phyloP scores from a whole-genome alignment of 2,797 vertebrate species.

The Phrynocephalus vlangalii region DNA sequence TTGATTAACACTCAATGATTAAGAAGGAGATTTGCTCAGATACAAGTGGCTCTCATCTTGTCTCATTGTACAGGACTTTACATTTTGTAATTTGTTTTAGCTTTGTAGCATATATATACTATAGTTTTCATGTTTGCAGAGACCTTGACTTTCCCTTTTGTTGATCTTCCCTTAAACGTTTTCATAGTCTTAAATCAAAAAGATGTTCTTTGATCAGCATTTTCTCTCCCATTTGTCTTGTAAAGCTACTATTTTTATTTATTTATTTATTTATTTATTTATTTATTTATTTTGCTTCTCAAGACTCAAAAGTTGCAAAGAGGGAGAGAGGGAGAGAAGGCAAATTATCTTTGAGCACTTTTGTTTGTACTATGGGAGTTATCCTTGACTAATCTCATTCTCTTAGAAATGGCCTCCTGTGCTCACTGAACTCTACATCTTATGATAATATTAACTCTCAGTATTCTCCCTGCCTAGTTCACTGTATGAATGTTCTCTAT shows the following conservation, averaged over 20 bases:
- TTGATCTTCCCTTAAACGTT: too few species aligned
- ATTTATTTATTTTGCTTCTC: not conserved
- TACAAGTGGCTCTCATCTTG: not conserved
- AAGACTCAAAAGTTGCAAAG: not conserved
- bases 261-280: too few species aligned
- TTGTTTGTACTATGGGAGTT: not conserved
- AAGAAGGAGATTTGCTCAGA: not conserved
- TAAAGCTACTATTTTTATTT: not conserved
- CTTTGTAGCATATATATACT: not conserved
- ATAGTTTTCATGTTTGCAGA: not conserved
- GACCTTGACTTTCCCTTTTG: too few species aligned
- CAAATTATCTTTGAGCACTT: not conserved
- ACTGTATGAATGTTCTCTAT: not conserved
- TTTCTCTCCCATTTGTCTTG: too few species aligned
- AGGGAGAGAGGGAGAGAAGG: not conserved
- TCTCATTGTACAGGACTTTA: not conserved
- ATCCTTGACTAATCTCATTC: not conserved
- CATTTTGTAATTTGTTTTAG: not conserved
- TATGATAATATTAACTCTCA: not conserved
- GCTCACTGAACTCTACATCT: not conserved
- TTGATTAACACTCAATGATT: not conserved
- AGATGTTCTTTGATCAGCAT: too few species aligned
- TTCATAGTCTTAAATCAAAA: too few species aligned
- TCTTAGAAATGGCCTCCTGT: not conserved
- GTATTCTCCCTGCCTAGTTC: not conserved